phyloP scores from a whole-genome alignment of 2,888 invertebrate species.

The Drosophila longiperda region DNA sequence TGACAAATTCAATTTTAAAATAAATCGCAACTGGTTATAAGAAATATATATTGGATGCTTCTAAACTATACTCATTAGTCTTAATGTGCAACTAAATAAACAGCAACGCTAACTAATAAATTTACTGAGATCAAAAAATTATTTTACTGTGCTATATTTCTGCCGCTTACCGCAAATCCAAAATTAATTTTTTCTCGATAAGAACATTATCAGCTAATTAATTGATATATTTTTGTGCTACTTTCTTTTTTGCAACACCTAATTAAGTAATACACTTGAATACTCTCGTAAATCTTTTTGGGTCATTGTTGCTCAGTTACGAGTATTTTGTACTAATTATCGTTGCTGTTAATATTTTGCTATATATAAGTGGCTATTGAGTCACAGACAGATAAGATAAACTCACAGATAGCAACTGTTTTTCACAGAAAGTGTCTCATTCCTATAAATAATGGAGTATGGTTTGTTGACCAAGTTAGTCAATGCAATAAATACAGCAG shows the following conservation, averaged over 20 bases:
- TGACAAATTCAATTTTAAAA: not conserved
- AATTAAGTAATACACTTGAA: slow-evolving; percentile 53
- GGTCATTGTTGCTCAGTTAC: slow-evolving; percentile 57
- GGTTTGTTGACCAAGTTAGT: slow-evolving; percentile 50
- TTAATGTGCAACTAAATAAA: not conserved
- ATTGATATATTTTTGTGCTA: slow-evolving; percentile 25
- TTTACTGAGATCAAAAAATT: not conserved
- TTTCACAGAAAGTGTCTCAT: slow-evolving; percentile 2
- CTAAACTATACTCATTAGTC: not conserved
- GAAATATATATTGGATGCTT: not conserved
- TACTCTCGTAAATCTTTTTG: slow-evolving; percentile 56
- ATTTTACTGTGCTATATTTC: not conserved
- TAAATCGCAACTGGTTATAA: not conserved
- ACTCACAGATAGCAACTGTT: slow-evolving; percentile 29
- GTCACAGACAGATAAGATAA: slow-evolving; percentile 50
- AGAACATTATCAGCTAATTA: slow-evolving; percentile 43
- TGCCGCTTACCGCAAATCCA: slow-evolving; percentile 5
- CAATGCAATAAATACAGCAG: slow-evolving; percentile 39
- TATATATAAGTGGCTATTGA: slow-evolving; percentile 27
- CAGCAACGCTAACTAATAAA: not conserved
- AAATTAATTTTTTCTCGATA: not conserved
- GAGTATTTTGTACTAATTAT: slow-evolving; percentile 46
- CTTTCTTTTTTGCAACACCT: slow-evolving; percentile 36
- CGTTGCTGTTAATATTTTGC: slow-evolving; percentile 18
- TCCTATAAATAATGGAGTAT: slow-evolving; percentile 1